A percentile compares a stretch with the other conserved stretches of the same genome.
These are phyloP conservation scores for Phorcus lineatus DNA, from an alignment of 2,888 invertebrate genomes.

Conservation along the genomic window DNA sequence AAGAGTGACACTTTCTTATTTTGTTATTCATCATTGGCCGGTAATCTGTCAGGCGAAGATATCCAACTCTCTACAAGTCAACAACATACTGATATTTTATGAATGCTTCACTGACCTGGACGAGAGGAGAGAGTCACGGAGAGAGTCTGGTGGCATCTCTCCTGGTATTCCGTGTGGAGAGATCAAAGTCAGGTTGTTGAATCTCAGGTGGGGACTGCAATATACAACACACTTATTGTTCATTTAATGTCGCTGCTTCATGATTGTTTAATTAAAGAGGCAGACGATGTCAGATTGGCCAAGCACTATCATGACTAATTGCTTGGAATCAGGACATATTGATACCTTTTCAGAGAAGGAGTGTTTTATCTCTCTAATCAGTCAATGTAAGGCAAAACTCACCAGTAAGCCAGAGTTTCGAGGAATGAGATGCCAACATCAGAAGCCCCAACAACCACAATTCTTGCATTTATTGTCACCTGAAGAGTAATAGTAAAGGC, in stretches of 20 bases:
- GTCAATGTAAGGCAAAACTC: slow-evolving; percentile 24
- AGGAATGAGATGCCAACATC: slow-evolving; percentile 73
- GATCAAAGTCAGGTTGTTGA: slow-evolving; percentile 84
- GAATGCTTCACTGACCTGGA: slow-evolving; percentile 35
- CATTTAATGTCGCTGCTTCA: background rate
- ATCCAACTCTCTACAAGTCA: no score
- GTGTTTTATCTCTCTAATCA: no score
- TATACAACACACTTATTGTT: background rate
- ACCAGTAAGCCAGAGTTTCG: slow-evolving; percentile 75
- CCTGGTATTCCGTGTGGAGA: slow-evolving; percentile 81
- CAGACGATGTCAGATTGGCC: no score
- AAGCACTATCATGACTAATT: no score
- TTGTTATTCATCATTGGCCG: no score
- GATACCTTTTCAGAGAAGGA: no score
- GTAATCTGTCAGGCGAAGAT: no score
- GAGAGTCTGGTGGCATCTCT: slow-evolving; percentile 66
- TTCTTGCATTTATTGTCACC: slow-evolving; percentile 75
- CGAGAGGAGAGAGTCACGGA: slow-evolving; percentile 64
- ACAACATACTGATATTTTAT: no score
- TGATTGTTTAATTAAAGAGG: no score
- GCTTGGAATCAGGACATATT: no score
- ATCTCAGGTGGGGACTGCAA: slow-evolving; percentile 79
- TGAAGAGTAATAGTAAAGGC: slow-evolving; percentile 38
- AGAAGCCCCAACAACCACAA: slow-evolving; percentile 76
- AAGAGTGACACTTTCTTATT: no score